Percentiles rank a stretch among this genome's conserved stretches.
Evolutionary conservation across 2,888 invertebrate species (phyloP).

Genomic region (Drosophila neonasuta): DNA sequence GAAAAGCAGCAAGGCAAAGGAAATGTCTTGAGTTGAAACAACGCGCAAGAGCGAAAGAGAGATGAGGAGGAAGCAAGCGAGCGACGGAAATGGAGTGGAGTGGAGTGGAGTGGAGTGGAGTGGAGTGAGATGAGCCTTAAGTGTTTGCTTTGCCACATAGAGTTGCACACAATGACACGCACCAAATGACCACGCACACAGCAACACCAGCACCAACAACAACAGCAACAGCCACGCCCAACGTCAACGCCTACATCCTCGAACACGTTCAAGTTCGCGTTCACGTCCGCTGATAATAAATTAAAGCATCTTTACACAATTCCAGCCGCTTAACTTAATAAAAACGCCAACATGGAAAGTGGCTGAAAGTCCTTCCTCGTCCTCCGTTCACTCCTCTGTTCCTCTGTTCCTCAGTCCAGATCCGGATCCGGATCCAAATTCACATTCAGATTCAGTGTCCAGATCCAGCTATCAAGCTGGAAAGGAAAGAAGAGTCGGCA

Average conservation of each 20-base stretch:
- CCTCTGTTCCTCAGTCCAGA: not conserved
- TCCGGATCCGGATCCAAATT: not conserved
- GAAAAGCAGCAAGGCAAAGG: slow-evolving; percentile 40
- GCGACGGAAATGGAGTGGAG: slow-evolving; percentile 12
- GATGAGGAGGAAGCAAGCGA: not conserved
- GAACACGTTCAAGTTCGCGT: slow-evolving; percentile 3
- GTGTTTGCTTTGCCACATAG: slow-evolving; percentile 55
- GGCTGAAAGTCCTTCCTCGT: slow-evolving; percentile 1
- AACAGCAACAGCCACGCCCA: not conserved
- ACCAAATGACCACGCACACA: slow-evolving; percentile 48
- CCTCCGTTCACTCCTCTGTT: not conserved
- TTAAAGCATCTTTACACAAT: slow-evolving; percentile 68
- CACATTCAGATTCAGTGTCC: slow-evolving; percentile 4
- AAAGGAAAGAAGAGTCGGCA: slow-evolving; percentile 9
- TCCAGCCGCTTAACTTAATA: slow-evolving; percentile 73
- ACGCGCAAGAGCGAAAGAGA: slow-evolving; percentile 19
- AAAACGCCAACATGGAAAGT: slow-evolving; percentile 56
- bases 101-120: not conserved
- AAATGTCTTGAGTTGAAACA: slow-evolving; percentile 65
- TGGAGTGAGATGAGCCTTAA: slow-evolving; percentile 37
- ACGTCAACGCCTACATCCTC: slow-evolving; percentile 1
- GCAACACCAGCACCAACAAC: not conserved
- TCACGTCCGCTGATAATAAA: slow-evolving; percentile 55
- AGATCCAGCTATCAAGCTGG: slow-evolving; percentile 20
- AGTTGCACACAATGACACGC: slow-evolving; percentile 39